Evolutionary conservation across 2,113 vertebrate species (phyloP).

Genomic region (Strix uralensis): DNA sequence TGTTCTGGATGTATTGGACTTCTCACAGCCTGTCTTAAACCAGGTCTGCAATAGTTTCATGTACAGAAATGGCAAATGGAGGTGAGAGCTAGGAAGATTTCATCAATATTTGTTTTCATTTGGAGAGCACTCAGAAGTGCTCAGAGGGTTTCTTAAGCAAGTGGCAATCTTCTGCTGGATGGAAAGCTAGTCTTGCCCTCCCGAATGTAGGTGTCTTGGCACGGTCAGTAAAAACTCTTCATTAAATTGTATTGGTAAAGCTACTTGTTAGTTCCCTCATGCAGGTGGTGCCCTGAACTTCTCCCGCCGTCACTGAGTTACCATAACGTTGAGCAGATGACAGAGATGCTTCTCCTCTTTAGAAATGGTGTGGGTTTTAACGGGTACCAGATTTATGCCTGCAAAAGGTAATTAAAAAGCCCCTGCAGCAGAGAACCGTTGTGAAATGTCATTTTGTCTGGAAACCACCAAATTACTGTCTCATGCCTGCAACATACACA

Average conservation of each 20-base stretch:
- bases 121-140: not conserved
- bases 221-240: not conserved
- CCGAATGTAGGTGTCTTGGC: too few relatives aligned
- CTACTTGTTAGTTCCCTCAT: not conserved
- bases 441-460: not conserved
- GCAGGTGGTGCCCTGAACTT: not conserved
- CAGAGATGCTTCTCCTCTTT: not conserved
- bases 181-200: not conserved
- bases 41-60: rapidly evolving
- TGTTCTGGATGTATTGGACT: not conserved
- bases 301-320: not conserved
- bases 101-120: not conserved
- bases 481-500: not conserved
- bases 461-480: too few relatives aligned
- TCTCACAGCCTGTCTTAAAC: not conserved
- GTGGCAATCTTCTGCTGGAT: not conserved
- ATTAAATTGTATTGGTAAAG: not conserved
- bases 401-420: not conserved
- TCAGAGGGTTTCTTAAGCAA: not conserved
- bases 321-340: not conserved
- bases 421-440: rapidly evolving
- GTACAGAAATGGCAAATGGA: not conserved
- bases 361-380: not conserved
- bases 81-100: not conserved
- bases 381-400: not conserved